phyloP scores from a whole-genome alignment of 2,113 vertebrate species.

The Rhodinocichla rosea region DNA sequence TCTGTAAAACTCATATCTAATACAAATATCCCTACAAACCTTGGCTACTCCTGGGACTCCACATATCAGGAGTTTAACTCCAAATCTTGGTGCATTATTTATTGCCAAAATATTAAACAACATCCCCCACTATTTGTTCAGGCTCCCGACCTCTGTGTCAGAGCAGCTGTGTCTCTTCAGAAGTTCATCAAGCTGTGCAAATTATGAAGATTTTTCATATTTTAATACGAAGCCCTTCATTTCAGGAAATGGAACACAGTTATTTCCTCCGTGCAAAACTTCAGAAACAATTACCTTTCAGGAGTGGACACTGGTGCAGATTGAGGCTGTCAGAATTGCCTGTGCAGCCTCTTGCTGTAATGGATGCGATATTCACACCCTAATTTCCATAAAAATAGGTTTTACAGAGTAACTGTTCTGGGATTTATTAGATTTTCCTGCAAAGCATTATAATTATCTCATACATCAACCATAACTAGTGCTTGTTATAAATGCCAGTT shows the following conservation, averaged over 20 bases:
- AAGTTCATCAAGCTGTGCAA: conserved; percentile 25
- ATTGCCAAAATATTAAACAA: neutral
- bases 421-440: conserved; percentile 70
- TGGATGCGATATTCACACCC: conserved; percentile 45
- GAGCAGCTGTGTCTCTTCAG: neutral
- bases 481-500: conserved; percentile 63
- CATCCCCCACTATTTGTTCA: neutral
- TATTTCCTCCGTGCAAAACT: neutral
- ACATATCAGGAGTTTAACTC: neutral
- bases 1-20: neutral
- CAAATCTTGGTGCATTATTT: neutral
- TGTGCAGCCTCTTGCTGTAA: conserved; percentile 39
- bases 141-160: neutral
- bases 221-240: neutral
- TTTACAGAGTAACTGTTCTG: conserved; percentile 61
- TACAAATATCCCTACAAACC: neutral
- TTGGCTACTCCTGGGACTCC: neutral
- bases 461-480: conserved; percentile 61
- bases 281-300: conserved; percentile 35
- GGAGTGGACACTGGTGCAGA: conserved; percentile 29
- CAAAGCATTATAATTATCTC: conserved; percentile 67
- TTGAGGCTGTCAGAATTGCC: conserved; percentile 42
- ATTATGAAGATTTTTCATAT: neutral
- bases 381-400: conserved; percentile 74
- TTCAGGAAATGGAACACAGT: neutral